These are phyloP conservation scores for Xiphias gladius DNA, from an alignment of 2,113 vertebrate genomes.

Conservation along the genomic window DNA sequence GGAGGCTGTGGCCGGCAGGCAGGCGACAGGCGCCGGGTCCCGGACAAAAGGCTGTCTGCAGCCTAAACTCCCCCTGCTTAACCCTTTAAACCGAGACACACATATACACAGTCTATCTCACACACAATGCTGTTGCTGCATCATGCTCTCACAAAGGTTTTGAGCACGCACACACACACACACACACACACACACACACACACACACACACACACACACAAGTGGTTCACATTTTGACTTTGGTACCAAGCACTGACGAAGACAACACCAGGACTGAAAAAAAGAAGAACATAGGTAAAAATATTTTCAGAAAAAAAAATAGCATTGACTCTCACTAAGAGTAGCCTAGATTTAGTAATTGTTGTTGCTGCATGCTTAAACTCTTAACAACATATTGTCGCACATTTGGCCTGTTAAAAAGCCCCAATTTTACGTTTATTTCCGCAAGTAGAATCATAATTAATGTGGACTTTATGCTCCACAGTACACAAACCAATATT, in stretches of 20 bases:
- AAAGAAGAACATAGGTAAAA: background rate
- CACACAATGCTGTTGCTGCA: slow-evolving; percentile 28
- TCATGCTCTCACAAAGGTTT: slow-evolving; percentile 8
- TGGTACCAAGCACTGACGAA: background rate
- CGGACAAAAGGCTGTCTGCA: slow-evolving; percentile 88
- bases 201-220: background rate
- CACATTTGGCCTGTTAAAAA: background rate
- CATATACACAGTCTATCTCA: slow-evolving; percentile 43
- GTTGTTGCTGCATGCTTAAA: background rate
- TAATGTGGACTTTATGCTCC: background rate
- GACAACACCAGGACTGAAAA: background rate
- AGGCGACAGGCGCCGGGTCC: slow-evolving; percentile 88
- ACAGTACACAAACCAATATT: background rate
- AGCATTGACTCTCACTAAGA: too few species aligned
- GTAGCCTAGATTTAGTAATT: background rate
- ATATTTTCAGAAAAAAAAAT: background rate
- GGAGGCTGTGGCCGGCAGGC: slow-evolving; percentile 85
- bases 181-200: slow-evolving; percentile 17
- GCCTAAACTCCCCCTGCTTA: slow-evolving; percentile 81
- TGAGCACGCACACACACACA: slow-evolving; percentile 54
- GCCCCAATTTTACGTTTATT: background rate
- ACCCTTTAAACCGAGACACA: slow-evolving; percentile 78
- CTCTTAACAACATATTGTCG: too few species aligned
- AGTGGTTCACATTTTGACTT: background rate
- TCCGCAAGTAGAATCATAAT: background rate